Conservation (phyloP, 2,113 vertebrate species). For the Patagioenas fasciata region DNA sequence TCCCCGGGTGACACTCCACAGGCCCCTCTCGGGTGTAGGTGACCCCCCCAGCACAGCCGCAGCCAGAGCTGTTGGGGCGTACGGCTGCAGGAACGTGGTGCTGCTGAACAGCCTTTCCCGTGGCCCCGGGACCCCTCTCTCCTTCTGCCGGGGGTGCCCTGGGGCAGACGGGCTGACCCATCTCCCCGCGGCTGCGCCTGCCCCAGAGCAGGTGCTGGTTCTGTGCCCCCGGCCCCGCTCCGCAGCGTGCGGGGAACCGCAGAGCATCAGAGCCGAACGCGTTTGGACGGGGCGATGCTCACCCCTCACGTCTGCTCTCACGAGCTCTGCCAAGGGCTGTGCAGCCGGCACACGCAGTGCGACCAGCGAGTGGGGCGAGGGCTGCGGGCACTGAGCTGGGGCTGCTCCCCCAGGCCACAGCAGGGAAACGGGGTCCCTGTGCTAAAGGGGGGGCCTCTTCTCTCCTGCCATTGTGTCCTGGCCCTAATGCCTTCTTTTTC, state of each 20-base stretch:
- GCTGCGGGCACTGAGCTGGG: fast-evolving
- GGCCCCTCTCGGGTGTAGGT: fast-evolving
- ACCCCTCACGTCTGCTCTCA: too few species aligned
- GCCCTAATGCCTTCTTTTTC: neutral
- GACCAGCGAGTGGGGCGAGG: neutral
- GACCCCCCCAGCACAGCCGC: fast-evolving
- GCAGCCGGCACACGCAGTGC: too few species aligned
- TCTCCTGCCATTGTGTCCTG: neutral
- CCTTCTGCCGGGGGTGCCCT: slow-evolving; percentile 24
- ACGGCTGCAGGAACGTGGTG: slow-evolving; percentile 42
- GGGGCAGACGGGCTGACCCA: neutral
- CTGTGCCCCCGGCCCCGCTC: too few species aligned
- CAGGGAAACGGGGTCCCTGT: neutral
- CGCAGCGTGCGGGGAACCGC: too few species aligned
- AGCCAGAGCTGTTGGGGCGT: neutral
- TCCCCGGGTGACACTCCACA: too few species aligned
- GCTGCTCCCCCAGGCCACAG: neutral
- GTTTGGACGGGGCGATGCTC: too few species aligned
- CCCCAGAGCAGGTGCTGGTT: too few species aligned
- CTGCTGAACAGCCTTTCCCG: slow-evolving; percentile 63
- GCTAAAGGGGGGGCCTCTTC: neutral
- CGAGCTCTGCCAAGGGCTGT: too few species aligned
- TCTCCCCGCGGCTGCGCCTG: neutral
- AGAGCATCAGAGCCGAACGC: too few species aligned
- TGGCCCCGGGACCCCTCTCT: slow-evolving; percentile 36